Evolutionary conservation across 2,797 vertebrate species (phyloP), one percentile per base, ranked within the genome.

Genomic region (Parauchenoglanis ngamensis): DNA sequence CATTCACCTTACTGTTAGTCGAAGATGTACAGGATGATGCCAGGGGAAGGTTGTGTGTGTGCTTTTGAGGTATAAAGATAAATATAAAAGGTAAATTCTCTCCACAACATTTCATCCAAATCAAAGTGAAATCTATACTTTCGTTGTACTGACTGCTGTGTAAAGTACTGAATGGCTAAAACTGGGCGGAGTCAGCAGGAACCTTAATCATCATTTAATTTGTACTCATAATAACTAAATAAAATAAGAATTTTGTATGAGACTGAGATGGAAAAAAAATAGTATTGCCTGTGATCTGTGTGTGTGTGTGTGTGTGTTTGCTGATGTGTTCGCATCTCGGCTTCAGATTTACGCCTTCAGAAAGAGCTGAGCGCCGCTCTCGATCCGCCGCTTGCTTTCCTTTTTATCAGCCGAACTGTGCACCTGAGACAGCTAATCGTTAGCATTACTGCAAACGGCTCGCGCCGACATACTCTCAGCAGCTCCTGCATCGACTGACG

Each of bases 281-380:
- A 61, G 8, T n/a, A 63, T 63, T 35, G 67, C 17, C 15, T 68
- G 21, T 73, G 40, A 17, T 70, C 6, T 70, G 46, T 73, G 35
- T 4, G 31, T 61, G 78, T 63, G 35, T 44, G 59, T 28, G 79
- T 0, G 4, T 83, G 44, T 67, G 61, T 61, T 28, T n/a, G 78
- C 57, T 61, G 56, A 80, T 59, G 4, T 5, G 19, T 35, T 80
- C 35, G 15, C 78, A 44, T 80, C 78, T 35, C 2, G 11, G 31
- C 73, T 83, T 44, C 82, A 83, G 83, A 83, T 85, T 82, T 87
- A 84, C 54, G 56, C 63, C 67, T 52, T 63, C 54, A 54, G 52
- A 85, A 83, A 87, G 57, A 81, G 86, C 76, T 83, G 67, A 86
- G 17, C 21, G 35, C 1, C 35, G 23, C 49, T 68, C 21, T 49